Conservation (phyloP, 2,113 vertebrate genomes). For the Holacanthus passer region DNA sequence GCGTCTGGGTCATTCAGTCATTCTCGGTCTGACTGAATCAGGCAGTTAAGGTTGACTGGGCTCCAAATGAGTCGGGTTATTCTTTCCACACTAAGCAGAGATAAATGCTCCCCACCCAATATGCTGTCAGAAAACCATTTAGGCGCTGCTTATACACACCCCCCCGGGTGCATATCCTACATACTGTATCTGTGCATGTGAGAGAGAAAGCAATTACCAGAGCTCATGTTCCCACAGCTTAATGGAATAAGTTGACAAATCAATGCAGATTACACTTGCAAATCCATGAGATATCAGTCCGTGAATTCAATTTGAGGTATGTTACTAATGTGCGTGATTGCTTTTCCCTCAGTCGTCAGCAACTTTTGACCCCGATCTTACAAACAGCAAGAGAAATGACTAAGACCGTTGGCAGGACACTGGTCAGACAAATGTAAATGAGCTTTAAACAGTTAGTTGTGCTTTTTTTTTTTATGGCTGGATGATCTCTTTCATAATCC, state of each 20-base stretch:
- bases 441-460: neutral
- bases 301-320: constrained; percentile 52
- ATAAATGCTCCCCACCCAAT: constrained; percentile 54
- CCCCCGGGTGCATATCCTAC: constrained; percentile 28
- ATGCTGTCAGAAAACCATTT: constrained; percentile 46
- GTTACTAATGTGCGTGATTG: constrained; percentile 11
- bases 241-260: constrained; percentile 62
- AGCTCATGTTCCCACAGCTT: constrained; percentile 39
- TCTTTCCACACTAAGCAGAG: constrained; percentile 34
- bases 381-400: neutral
- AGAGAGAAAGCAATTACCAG: constrained; percentile 57
- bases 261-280: constrained; percentile 53
- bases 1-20: constrained; percentile 15
- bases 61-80: constrained; percentile 33
- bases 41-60: constrained; percentile 28
- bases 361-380: neutral
- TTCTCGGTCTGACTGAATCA: constrained; percentile 35
- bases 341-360: neutral
- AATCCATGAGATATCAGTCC: constrained; percentile 51
- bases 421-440: neutral
- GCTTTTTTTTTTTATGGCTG: neutral
- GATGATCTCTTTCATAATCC: neutral
- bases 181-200: constrained; percentile 23
- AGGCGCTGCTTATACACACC: constrained; percentile 26
- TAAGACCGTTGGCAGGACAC: neutral